phyloP scores from a whole-genome alignment of 2,113 vertebrate species.

The Heterochromis multidens region DNA sequence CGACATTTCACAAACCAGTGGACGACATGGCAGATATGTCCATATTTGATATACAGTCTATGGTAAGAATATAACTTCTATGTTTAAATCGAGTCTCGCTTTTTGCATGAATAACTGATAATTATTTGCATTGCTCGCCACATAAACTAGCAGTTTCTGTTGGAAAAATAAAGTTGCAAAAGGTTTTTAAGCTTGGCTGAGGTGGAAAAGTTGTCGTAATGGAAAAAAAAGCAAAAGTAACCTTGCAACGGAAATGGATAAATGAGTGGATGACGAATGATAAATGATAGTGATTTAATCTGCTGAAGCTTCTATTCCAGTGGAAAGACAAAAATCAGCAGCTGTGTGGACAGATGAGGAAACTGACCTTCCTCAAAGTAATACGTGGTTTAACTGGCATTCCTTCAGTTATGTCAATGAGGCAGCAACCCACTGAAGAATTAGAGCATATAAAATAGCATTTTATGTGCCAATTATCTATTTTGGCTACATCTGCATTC shows the following conservation, averaged over 20 bases:
- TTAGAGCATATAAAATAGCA: background rate
- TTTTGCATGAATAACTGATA: background rate
- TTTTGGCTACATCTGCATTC: background rate
- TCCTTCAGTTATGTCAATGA: background rate
- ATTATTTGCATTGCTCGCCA: background rate
- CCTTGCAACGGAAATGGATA: background rate
- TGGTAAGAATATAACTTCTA: background rate
- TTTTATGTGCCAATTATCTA: background rate
- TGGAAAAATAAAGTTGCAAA: background rate
- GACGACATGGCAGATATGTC: rapidly evolving
- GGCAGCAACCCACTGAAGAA: background rate
- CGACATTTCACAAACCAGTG: background rate
- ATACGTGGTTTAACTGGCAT: background rate
- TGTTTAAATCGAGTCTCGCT: background rate
- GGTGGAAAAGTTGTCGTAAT: background rate
- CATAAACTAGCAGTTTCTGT: background rate
- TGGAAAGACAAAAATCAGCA: too few species aligned
- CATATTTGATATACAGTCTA: background rate
- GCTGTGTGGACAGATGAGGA: too few species aligned
- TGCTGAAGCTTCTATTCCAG: background rate
- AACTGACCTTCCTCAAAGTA: background rate
- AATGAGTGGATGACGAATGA: background rate
- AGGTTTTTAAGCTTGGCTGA: background rate
- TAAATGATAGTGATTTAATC: background rate
- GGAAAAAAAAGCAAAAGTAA: background rate